Conservation (phyloP, 1,140 invertebrate species). For the Calliphora vicina region DNA sequence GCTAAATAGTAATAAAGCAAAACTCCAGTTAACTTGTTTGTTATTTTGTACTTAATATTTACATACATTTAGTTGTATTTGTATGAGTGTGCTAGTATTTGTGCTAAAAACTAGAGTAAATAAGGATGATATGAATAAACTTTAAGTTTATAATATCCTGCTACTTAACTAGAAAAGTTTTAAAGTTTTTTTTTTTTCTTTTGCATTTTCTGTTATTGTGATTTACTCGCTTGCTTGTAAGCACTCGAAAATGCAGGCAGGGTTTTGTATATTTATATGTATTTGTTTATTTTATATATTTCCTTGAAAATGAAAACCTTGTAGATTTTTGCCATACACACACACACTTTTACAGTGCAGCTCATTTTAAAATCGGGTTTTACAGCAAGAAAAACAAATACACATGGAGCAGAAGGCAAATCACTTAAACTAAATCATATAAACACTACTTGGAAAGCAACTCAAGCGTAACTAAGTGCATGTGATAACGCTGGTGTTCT, state of each 20-base stretch:
- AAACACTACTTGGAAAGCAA: conserved; percentile 41
- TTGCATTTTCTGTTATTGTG: neutral
- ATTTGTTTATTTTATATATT: neutral
- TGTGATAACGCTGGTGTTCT: conserved; percentile 38
- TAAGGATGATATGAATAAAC: neutral
- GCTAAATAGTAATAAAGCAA: neutral
- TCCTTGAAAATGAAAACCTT: neutral
- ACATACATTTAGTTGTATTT: neutral
- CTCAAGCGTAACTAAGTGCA: conserved; percentile 40
- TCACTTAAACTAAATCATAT: conserved; percentile 43
- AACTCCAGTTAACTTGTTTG: conserved; percentile 2
- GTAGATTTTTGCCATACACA: neutral
- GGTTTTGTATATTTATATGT: too few species aligned
- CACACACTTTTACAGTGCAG: neutral
- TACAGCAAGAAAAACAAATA: neutral
- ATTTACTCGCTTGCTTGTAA: neutral
- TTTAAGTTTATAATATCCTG: conserved; percentile 17
- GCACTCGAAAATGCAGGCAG: neutral
- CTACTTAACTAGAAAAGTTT: neutral
- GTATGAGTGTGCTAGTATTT: too few species aligned
- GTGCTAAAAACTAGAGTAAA: neutral
- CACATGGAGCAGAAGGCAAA: neutral
- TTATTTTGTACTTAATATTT: neutral
- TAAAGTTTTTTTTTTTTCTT: neutral
- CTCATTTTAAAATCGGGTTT: neutral